Evolutionary conservation across 2,888 invertebrate species (phyloP).

Genomic region (Trilocha varians): DNA sequence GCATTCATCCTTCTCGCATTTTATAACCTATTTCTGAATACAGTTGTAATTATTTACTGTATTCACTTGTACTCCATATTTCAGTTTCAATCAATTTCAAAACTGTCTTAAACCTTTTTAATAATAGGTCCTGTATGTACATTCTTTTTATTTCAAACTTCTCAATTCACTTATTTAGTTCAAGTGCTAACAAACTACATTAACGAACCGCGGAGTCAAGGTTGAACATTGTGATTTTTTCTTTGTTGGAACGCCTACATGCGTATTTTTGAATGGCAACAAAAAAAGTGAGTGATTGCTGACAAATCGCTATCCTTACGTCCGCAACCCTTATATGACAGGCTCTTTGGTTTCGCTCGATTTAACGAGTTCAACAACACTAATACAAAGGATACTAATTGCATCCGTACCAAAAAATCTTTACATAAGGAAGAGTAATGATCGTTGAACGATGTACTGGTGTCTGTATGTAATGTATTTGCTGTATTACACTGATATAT

Average conservation of each 20-base stretch:
- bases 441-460: too few species aligned
- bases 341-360: conserved; percentile 9
- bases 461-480: too few species aligned
- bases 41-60: too few species aligned
- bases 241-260: conserved; percentile 32
- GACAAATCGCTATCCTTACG: conserved; percentile 24
- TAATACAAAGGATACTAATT: background rate
- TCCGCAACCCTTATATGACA: conserved; percentile 9
- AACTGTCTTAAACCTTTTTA: background rate
- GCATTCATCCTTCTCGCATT: too few species aligned
- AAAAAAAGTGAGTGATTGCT: conserved; percentile 29
- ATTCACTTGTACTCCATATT: background rate
- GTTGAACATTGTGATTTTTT: conserved; percentile 27
- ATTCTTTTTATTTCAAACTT: background rate
- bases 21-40: too few species aligned
- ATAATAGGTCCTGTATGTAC: background rate
- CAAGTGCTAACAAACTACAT: conserved; percentile 5
- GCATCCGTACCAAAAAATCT: background rate
- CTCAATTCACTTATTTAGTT: background rate
- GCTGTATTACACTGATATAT: too few species aligned
- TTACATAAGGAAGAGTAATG: background rate
- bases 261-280: conserved; percentile 23
- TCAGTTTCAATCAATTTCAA: background rate
- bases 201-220: conserved; percentile 31
- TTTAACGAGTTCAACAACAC: conserved; percentile 1